These are phyloP conservation scores for Enteromius thamalakanensis DNA, from an alignment of 2,797 vertebrate species.

Conservation along the genomic window DNA sequence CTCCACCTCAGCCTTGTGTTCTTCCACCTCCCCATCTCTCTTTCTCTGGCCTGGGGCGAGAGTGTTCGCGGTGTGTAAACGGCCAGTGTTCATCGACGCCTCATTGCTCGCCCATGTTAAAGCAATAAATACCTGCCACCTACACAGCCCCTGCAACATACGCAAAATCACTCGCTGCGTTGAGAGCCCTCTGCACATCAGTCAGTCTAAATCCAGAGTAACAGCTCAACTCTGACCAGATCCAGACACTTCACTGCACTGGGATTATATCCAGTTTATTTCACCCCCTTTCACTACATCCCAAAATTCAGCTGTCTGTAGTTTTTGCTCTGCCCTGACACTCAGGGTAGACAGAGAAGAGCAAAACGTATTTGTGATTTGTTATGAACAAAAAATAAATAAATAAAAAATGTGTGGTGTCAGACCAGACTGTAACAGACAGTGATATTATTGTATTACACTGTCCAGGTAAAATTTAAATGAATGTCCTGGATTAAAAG, in stretches of 20 bases:
- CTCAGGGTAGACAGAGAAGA: conserved; percentile 18
- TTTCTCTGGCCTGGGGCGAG: conserved; percentile 39
- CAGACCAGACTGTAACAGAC: neutral
- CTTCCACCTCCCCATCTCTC: conserved; percentile 3
- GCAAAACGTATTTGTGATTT: conserved; percentile 23
- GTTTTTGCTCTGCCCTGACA: neutral
- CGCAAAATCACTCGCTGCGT: conserved; percentile 35
- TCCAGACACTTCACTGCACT: conserved; percentile 19
- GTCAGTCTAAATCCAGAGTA: conserved; percentile 38
- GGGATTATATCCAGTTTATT: conserved; percentile 24
- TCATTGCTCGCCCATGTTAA: conserved; percentile 69
- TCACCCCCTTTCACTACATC: neutral
- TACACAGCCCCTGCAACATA: conserved; percentile 57
- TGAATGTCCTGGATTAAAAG: conserved; percentile 3
- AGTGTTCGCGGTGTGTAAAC: conserved; percentile 50
- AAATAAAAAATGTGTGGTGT: neutral
- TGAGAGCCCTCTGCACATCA: conserved; percentile 33
- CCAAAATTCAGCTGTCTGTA: conserved; percentile 5
- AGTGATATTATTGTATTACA: neutral
- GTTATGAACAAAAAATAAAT: neutral
- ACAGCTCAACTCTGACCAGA: conserved; percentile 36
- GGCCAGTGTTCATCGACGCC: conserved; percentile 67
- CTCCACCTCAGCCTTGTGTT: neutral
- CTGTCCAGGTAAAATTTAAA: neutral
- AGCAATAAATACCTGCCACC: conserved; percentile 58